Base-by-base conservation (phyloP, 2,888 invertebrate species). In the Lissonota sp. region DNA sequence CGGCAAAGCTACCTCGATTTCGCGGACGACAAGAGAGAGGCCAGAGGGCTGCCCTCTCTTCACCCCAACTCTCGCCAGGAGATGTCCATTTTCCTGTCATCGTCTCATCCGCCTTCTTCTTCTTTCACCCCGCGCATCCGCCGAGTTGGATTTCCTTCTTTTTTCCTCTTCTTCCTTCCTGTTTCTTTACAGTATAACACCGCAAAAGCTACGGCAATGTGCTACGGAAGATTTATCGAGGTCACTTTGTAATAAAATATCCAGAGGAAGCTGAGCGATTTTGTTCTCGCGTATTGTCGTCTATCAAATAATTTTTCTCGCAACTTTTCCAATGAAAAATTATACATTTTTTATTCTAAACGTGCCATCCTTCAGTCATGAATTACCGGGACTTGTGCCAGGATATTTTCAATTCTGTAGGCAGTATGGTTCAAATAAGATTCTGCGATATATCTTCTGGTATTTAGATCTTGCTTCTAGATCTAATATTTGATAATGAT, bases 81-180 rank as follows among this genome's bases (percentile, higher is more conserved):
- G 84, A 83, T 83, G 84, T 84, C 83, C 83, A 84, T 84, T 85
- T 85, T 85, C 78, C 78, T 82, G 84, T 85, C 84, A 79, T 80
- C 69, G 62, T 78, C 51, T 60, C 77, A 42, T 58, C 55, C 72
- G 12, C 73, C 37, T 8, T 40, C 44, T 5, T 53, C 42, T 51
- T 12, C 49, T 16, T 14, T 55, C 60, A 8, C 53, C 26, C 26
- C 63, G 16, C 63, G 16, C 16, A n/a, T 37, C 71, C 58, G 49
- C 58, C 70, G 26, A 26, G 26, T 53, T 8, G 26, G 53, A 8
- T 44, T 39, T 42, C 12, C 58, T 8, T 39, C 63, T 66, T 63
- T 76, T 44, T 60, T n/a, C 40, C 12, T 62, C 16, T 57, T 70
- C n/a, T 71, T 69, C 57, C 26, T 49, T 49, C 57, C 26, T 26